Evolutionary conservation across 2,888 invertebrate genomes (phyloP), one percentile per base, ranked within the genome.

Genomic region (Tineola bisselliella): DNA sequence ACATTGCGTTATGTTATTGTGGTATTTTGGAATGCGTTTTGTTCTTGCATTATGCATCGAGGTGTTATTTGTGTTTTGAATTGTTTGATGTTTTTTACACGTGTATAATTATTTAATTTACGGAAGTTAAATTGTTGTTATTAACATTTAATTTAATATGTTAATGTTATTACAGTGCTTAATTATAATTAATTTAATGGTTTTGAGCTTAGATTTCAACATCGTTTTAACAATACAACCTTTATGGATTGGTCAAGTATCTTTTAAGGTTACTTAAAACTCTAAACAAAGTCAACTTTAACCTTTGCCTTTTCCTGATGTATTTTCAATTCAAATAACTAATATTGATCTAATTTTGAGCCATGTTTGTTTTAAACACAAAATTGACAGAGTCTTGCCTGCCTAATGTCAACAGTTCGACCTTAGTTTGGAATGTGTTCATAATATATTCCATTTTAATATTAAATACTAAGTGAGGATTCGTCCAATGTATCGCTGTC

Each of bases 351-450:
- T 10, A 38, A 12, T 38, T 6, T 38, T 38, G 10, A 10, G 2
- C n/a, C 10, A 2, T 38, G 3, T 38, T 38, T 38, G 3, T 38
- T 12, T 38, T 38, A 38, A n/a, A 38, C 10, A 38, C 3, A n/a
- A 38, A 4, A 38, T 38, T 38, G n/a, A 31, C 10, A 38, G 10
- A 38, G 10, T 12, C 10, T 10, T 38, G 10, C 38, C 10, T 38
- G 10, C 10, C 2, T 48, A 48, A 48, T 48, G 48, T 48, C 48
- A 48, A 48, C 48, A 48, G 15, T 38, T 38, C 48, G 54, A 25
- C 54, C 54, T 54, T 54, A 25, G 25, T 17, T 25, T 25, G 54
- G 54, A 54, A 54, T 54, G 54, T 54, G 54, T 54, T 54, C 54
- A 54, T 54, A 25, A 54, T 17, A 54, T 25, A 54, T 54, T 54